Evolutionary conservation across 2,113 vertebrate genomes (phyloP).

Genomic region (Sitta europaea): DNA sequence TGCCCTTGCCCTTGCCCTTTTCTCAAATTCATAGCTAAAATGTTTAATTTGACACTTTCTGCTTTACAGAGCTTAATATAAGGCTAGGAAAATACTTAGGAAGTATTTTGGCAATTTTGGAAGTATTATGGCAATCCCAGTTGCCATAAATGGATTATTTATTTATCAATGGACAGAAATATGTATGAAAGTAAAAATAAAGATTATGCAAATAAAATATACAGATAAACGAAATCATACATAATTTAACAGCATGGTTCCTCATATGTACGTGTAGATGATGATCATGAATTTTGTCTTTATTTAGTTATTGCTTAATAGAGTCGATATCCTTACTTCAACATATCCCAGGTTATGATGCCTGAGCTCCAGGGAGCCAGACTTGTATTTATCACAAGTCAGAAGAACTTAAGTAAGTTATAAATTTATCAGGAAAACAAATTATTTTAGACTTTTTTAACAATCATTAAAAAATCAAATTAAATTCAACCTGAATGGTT

Average conservation of each 20-base stretch:
- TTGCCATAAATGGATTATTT: background rate
- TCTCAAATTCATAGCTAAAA: background rate
- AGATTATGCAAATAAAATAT: background rate
- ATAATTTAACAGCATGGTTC: background rate
- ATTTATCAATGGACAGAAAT: background rate
- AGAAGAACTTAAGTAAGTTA: background rate
- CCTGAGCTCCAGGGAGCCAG: background rate
- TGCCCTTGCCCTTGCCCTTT: background rate
- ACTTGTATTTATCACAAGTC: background rate
- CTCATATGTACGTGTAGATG: background rate
- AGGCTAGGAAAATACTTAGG: background rate
- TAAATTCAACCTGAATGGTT: background rate
- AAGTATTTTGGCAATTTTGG: no score
- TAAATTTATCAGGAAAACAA: background rate
- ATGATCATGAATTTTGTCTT: background rate
- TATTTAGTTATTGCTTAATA: background rate
- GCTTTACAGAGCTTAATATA: background rate
- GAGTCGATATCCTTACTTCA: background rate
- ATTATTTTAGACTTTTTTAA: background rate
- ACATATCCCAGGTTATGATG: background rate
- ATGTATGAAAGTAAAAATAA: background rate
- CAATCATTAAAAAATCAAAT: background rate
- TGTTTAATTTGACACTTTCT: background rate
- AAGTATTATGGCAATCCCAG: no score
- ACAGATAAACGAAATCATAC: background rate